Evolutionary conservation across 2,888 invertebrate genomes (phyloP).

Genomic region (Ochropleura plecta): DNA sequence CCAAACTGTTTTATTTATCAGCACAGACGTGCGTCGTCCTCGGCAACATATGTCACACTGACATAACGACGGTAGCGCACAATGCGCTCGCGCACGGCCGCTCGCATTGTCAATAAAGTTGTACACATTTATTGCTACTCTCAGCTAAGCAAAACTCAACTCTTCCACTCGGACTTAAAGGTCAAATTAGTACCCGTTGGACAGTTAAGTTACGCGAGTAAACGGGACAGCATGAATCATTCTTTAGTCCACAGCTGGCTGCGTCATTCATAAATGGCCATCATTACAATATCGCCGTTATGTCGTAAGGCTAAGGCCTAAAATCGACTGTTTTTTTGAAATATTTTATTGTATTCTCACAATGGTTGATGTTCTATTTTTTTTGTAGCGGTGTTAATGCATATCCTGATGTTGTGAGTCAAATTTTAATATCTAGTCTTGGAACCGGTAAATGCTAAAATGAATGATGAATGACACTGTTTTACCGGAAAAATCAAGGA

Average conservation of each 20-base stretch:
- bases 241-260: constrained; percentile 80
- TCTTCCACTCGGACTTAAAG: constrained; percentile 16
- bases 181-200: constrained; percentile 18
- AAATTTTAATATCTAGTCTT: constrained; percentile 42
- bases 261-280: constrained; percentile 82
- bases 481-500: constrained; percentile 1
- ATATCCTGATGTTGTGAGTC: constrained; percentile 52
- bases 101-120: constrained; percentile 80
- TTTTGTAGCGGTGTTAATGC: constrained; percentile 52
- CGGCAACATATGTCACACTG: constrained; percentile 78
- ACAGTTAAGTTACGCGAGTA: constrained; percentile 60
- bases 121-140: constrained; percentile 61
- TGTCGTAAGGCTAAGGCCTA: constrained; percentile 69
- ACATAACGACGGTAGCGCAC: constrained; percentile 79
- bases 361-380: constrained; percentile 54
- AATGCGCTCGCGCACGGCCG: constrained; percentile 85
- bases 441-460: constrained; percentile 10
- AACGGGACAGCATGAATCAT: constrained; percentile 83
- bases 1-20: constrained; percentile 65
- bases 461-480: neutral
- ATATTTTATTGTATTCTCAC: constrained; percentile 54
- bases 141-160: constrained; percentile 50
- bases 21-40: constrained; percentile 67
- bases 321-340: constrained; percentile 62
- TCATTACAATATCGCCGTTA: constrained; percentile 71